Evolutionary conservation across 2,113 vertebrate species (phyloP).

Genomic region (Alces alces): DNA sequence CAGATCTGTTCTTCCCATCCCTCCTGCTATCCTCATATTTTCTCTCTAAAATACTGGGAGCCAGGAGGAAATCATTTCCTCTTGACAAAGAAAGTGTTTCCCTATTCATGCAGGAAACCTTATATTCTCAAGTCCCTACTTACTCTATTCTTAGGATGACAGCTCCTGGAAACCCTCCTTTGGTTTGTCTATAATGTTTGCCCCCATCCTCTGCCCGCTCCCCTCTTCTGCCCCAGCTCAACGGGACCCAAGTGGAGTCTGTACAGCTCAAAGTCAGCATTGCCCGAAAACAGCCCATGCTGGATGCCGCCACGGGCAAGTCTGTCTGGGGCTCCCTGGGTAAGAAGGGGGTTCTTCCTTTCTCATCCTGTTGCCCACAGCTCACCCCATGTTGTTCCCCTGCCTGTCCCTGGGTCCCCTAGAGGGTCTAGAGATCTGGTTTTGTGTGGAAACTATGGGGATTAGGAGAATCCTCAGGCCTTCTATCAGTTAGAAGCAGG

Average conservation of each 20-base stretch:
- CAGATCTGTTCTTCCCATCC: background rate
- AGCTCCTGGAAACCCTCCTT: background rate
- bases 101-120: background rate
- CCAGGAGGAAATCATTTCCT: background rate
- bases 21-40: background rate
- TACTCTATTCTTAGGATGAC: background rate
- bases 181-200: background rate
- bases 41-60: background rate
- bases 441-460: background rate
- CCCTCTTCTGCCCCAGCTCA: constrained; percentile 79
- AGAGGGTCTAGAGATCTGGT: background rate
- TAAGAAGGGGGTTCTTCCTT: constrained; percentile 68
- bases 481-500: background rate
- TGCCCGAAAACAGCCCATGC: constrained; percentile 93
- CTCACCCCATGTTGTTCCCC: background rate
- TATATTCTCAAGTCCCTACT: background rate
- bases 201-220: background rate
- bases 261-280: constrained; percentile 92
- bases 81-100: background rate
- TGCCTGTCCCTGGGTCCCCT: background rate
- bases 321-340: constrained; percentile 92
- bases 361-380: background rate
- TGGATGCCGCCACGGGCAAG: constrained; percentile 90
- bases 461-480: background rate
- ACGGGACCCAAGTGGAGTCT: constrained; percentile 86